These are phyloP conservation scores for Scaptomyza montana DNA, from an alignment of 1,140 invertebrate species.

Conservation along the genomic window DNA sequence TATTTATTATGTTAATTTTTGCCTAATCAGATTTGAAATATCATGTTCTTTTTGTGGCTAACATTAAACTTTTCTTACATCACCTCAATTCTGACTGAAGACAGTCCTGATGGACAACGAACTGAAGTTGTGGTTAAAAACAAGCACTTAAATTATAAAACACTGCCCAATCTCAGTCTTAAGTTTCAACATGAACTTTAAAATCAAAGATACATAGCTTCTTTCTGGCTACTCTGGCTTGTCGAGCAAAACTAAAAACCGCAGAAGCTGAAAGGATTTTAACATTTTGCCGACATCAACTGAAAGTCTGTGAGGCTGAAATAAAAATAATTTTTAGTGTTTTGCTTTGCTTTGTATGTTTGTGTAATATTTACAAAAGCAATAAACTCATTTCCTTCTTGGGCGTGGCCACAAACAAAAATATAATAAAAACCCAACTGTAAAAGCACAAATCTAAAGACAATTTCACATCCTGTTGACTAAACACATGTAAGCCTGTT, in stretches of 20 bases:
- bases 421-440: slow-evolving; percentile 22
- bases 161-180: slow-evolving; percentile 29
- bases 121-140: slow-evolving; percentile 27
- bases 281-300: slow-evolving; percentile 65
- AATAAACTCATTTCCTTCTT: slow-evolving; percentile 65
- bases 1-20: too few relatives aligned
- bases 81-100: slow-evolving; percentile 21
- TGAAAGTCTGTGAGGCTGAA: slow-evolving; percentile 19
- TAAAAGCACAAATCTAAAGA: slow-evolving; percentile 42
- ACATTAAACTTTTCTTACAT: slow-evolving; percentile 4
- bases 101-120: slow-evolving; percentile 8
- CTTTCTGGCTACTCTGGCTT: slow-evolving; percentile 41
- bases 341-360: background rate
- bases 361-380: slow-evolving; percentile 68
- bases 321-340: background rate
- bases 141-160: slow-evolving; percentile 48
- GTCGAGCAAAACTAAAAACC: slow-evolving; percentile 43
- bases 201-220: slow-evolving; percentile 55
- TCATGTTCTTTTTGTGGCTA: too few relatives aligned
- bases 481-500: slow-evolving; percentile 38
- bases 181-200: slow-evolving; percentile 21
- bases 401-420: slow-evolving; percentile 6
- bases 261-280: slow-evolving; percentile 68
- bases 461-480: slow-evolving; percentile 51
- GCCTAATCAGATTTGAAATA: too few relatives aligned